Conservation (phyloP, 2,797 vertebrate species). For the Peromyscus eremicus region DNA sequence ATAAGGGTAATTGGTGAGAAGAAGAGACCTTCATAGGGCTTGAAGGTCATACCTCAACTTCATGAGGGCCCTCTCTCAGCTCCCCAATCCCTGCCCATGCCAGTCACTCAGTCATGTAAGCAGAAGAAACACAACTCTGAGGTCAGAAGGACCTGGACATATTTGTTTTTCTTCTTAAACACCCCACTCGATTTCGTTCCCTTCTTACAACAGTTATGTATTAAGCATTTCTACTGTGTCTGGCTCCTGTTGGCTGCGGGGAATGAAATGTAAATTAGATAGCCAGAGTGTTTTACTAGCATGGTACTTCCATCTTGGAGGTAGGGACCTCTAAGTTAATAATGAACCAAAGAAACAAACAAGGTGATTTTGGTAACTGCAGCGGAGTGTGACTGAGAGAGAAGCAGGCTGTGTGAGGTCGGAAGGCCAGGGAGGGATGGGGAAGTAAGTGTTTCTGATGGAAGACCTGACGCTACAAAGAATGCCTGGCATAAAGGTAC, state of each 20-base stretch:
- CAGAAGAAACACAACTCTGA: constrained; percentile 11
- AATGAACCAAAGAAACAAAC: constrained; percentile 35
- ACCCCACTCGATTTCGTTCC: neutral
- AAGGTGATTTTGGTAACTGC: constrained; percentile 7
- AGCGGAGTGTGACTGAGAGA: neutral
- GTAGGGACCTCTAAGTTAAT: neutral
- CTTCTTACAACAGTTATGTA: constrained; percentile 4
- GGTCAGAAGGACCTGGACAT: neutral
- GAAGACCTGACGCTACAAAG: neutral
- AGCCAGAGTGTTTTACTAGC: neutral
- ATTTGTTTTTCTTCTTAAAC: neutral
- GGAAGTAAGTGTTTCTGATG: constrained; percentile 16
- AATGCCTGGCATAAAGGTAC: neutral
- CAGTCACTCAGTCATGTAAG: neutral
- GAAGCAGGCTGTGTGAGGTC: neutral
- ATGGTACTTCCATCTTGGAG: neutral
- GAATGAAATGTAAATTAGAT: constrained; percentile 22
- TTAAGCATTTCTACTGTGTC: neutral
- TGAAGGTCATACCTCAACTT: neutral
- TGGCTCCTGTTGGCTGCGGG: neutral
- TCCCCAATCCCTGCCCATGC: neutral
- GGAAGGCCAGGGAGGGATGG: neutral
- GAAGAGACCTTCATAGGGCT: neutral
- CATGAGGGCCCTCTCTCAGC: neutral
- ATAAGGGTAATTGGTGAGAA: neutral